Percentiles rank a stretch among this genome's conserved stretches.
phyloP scores from a whole-genome alignment of 2,797 vertebrate species.

The Chromobotia macracanthus region DNA sequence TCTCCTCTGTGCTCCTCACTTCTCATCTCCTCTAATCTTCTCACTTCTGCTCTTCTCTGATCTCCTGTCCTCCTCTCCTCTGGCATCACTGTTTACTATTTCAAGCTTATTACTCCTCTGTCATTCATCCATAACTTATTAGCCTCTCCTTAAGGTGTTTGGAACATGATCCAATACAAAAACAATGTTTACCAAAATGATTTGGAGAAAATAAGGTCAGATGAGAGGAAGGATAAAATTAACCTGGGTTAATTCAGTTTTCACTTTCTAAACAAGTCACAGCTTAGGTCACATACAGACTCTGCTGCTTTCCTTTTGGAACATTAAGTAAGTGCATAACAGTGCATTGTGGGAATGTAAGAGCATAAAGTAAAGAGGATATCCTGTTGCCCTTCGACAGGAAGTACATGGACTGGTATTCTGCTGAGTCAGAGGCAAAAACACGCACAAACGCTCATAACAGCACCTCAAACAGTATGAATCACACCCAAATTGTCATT shows the following conservation, averaged over 20 bases:
- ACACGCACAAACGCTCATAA: slow-evolving; percentile 21
- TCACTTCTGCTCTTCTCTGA: no score
- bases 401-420: slow-evolving; percentile 17
- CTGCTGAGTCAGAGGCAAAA: slow-evolving; percentile 28
- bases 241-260: background rate
- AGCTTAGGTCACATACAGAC: background rate
- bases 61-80: slow-evolving; percentile 4
- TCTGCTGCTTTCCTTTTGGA: background rate
- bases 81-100: slow-evolving; percentile 67
- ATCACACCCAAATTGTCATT: slow-evolving; percentile 2
- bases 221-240: slow-evolving; percentile 11
- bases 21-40: no score
- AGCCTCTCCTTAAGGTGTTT: background rate
- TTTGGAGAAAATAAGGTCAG: slow-evolving; percentile 5
- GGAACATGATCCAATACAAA: slow-evolving; percentile 2
- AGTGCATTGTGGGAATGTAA: slow-evolving; percentile 27
- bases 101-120: slow-evolving; percentile 14
- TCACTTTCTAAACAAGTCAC: background rate
- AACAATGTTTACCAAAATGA: background rate
- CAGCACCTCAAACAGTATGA: slow-evolving; percentile 12
- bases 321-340: background rate
- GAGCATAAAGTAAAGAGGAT: slow-evolving; percentile 31
- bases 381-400: slow-evolving; percentile 43
- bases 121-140: background rate
- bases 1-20: no score